These are phyloP conservation scores for Pedionomus torquatus DNA, from an alignment of 2,113 vertebrate genomes.

Conservation along the genomic window DNA sequence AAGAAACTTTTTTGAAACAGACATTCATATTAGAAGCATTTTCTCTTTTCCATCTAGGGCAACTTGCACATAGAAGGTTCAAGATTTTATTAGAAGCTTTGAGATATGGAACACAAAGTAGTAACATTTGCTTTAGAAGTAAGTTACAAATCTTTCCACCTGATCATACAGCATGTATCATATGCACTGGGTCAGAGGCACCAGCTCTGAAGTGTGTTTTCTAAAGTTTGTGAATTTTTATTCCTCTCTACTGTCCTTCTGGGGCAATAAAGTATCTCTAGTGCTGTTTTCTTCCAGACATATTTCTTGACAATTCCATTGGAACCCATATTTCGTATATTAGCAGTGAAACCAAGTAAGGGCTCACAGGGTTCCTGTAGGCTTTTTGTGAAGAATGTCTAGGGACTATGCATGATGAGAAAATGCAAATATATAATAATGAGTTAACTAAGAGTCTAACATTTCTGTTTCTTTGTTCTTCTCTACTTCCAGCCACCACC, in stretches of 20 bases:
- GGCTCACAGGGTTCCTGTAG: background rate
- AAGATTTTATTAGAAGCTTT: background rate
- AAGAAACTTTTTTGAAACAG: background rate
- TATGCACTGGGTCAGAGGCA: background rate
- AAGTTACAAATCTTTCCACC: background rate
- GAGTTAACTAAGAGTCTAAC: background rate
- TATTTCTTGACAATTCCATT: background rate
- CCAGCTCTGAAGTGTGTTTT: background rate
- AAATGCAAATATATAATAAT: background rate
- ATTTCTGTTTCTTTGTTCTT: background rate
- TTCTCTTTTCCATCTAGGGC: background rate
- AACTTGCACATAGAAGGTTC: background rate
- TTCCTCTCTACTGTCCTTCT: background rate
- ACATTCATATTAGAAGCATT: background rate
- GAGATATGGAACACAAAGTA: background rate
- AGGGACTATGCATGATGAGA: background rate
- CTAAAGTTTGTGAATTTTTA: background rate
- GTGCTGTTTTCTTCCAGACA: background rate
- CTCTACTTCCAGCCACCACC: background rate
- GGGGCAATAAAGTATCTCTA: background rate
- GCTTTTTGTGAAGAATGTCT: background rate
- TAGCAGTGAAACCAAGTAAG: background rate
- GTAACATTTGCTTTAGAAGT: background rate
- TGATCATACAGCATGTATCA: background rate
- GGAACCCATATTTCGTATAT: background rate